Base-by-base conservation (phyloP, 2,797 vertebrate species). In the Arctocebus calabarensis region DNA sequence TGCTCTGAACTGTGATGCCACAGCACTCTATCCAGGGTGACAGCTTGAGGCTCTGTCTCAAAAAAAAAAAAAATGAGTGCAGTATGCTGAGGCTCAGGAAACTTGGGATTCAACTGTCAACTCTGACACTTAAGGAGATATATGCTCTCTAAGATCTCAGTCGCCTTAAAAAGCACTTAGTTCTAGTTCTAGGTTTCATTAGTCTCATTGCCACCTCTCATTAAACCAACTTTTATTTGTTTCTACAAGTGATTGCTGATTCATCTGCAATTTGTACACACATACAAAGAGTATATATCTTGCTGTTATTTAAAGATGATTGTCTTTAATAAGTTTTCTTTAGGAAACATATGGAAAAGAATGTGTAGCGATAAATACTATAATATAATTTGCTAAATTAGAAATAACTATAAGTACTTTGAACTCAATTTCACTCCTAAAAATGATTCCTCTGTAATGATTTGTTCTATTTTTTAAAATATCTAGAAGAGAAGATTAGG, bases 251-350 rank as follows among this genome's bases (percentile, higher is more conserved):
- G 45, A 48, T 52, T 70, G 7, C 19, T 85, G 61, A 82, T 78
- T 57, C 84, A 64, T 90, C 79, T 84, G 84, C 71, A 77, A 94
- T 90, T 52, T 75, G 34, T 12, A 73, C 32, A 91, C 4, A 74
- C 29, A 62, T 83, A 12, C 14, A 43, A 13, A 85, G 23, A 29
- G 25, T 57, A 20, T 22, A 22, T 84, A 52, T 48, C 7, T 27
- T 77, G 40, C 17, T 70, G 22, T 84, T 73, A 23, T 12, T 88
- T 90, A 62, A 85, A 91, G 55, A 17, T 3, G 13, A 74, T 79
- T 87, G 19, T n/a, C 34, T 43, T 87, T 48, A 90, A 64, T 25
- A 94, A 83, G 7, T 57, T 92, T 71, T 23, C 40, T 73, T 94
- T 92, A 64, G 14, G 37, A 70, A 95, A 82, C 59, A n/a, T 48